Base-by-base conservation (phyloP, 2,797 vertebrate species). In the Centroberyx gerrardi region DNA sequence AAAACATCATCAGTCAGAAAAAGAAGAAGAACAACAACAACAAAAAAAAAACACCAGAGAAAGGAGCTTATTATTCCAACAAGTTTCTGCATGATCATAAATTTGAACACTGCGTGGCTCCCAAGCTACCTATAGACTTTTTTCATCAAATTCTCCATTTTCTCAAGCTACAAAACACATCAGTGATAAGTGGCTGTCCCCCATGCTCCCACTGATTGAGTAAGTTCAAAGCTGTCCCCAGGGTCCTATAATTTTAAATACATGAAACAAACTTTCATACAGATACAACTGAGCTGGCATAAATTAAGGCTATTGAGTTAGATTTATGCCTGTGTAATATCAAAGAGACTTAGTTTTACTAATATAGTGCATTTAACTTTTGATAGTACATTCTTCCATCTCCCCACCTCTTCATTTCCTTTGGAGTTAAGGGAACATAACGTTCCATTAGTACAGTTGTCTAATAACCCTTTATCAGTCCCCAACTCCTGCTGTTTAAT, bases 401-500 rank as follows among this genome's bases (percentile, higher is more conserved):
- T 22, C 8, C 9, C 29, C 51, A 48, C 46, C 46, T 61, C 48
- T 60, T 61, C 42, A 15, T 46, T 69, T 18, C 49, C 38, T 64
- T 42, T 13, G 15, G 1, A 28, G 18, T 18, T 17, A 73, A 38
- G 42, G 17, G 27, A 69, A 29, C 56, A 29, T 29, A 33, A 0
- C 53, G 62, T 70, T 78, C 31, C 15, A 48, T 68, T 80, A 72
- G 13, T 17, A 33, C 12, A 58, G 10, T 18, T 42, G 6, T 72
- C 58, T 76, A 74, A 80, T 73, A 79, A 78, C n/a, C 18, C 31
- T 63, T 75, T 59, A 66, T 78, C 68, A 58, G 74, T 67, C 28
- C 74, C 52, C 74, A 70, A 79, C 63, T 75, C 68, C 58, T 42
- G 74, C 74, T 0, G 72, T 31, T 67, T 82, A 77, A 84, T 84